These are phyloP conservation scores for Eubucco bourcierii DNA, from an alignment of 2,113 vertebrate genomes.

Conservation along the genomic window DNA sequence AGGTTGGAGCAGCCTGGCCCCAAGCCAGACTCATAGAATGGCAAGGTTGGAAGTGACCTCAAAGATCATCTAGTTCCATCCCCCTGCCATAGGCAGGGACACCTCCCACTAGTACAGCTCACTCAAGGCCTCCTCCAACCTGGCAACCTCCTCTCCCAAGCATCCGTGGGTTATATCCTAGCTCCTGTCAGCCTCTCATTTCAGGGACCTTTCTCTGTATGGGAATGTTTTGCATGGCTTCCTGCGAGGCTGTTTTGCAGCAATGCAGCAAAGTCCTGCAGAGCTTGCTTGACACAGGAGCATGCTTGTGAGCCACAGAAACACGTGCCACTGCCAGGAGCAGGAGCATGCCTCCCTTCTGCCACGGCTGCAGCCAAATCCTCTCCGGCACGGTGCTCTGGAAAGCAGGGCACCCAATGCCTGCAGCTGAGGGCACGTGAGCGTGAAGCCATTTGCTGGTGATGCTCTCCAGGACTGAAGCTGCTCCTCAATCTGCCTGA, in stretches of 20 bases:
- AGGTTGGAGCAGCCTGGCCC: not conserved
- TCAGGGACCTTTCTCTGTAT: not conserved
- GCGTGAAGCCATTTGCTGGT: slow-evolving; percentile 7
- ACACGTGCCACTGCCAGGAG: rapidly evolving
- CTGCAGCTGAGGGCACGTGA: slow-evolving; percentile 25
- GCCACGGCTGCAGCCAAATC: not conserved
- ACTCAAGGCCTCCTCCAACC: too few relatives aligned
- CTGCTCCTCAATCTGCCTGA: not conserved
- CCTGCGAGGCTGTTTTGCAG: not conserved
- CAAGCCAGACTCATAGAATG: not conserved
- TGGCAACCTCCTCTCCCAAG: not conserved
- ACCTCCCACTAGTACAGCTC: too few relatives aligned
- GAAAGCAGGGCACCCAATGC: slow-evolving; percentile 8
- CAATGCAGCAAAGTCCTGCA: not conserved
- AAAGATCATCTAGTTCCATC: too few relatives aligned
- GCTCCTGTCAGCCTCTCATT: not conserved
- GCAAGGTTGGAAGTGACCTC: too few relatives aligned
- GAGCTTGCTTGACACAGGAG: not conserved
- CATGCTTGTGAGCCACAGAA: not conserved
- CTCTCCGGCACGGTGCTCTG: rapidly evolving
- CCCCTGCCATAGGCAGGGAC: too few relatives aligned
- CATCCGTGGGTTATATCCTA: not conserved
- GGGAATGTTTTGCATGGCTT: not conserved
- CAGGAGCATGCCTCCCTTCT: not conserved
- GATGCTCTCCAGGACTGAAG: not conserved